These are phyloP conservation scores for Deroplatys truncata DNA, from an alignment of 2,888 invertebrate species.

Conservation along the genomic window DNA sequence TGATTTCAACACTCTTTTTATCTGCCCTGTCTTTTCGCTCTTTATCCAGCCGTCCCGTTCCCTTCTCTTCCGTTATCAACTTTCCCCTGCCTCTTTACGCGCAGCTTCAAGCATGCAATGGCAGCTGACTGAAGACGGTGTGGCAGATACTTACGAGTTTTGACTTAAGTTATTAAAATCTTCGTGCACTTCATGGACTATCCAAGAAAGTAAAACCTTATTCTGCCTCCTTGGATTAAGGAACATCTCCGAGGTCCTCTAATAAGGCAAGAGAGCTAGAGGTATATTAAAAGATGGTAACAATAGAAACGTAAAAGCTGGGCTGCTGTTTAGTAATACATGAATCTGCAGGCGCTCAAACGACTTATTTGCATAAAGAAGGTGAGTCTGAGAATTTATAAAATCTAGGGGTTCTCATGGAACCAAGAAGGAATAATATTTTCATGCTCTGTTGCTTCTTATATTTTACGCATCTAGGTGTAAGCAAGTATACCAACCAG, in stretches of 20 bases:
- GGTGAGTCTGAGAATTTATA: not conserved
- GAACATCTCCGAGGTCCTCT: not conserved
- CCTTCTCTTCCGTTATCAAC: not conserved
- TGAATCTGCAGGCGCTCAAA: not conserved
- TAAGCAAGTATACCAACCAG: too few relatives aligned
- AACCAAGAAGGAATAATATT: not conserved
- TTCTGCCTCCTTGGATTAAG: not conserved
- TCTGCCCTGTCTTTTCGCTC: not conserved
- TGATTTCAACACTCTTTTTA: not conserved
- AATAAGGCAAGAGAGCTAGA: not conserved
- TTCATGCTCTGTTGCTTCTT: not conserved
- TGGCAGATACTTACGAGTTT: slow-evolving; percentile 25
- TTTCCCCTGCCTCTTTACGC: not conserved
- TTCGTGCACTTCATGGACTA: not conserved
- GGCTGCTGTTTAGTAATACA: not conserved
- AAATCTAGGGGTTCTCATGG: not conserved
- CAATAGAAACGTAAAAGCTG: not conserved
- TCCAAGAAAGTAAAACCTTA: not conserved
- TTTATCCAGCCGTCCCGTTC: not conserved
- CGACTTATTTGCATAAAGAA: not conserved
- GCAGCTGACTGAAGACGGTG: not conserved
- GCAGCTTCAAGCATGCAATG: not conserved
- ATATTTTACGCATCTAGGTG: not conserved
- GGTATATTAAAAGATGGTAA: not conserved
- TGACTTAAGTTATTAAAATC: slow-evolving; percentile 31